Evolutionary conservation across 1,140 invertebrate species (phyloP).

Genomic region (Bombus pyrosoma): DNA sequence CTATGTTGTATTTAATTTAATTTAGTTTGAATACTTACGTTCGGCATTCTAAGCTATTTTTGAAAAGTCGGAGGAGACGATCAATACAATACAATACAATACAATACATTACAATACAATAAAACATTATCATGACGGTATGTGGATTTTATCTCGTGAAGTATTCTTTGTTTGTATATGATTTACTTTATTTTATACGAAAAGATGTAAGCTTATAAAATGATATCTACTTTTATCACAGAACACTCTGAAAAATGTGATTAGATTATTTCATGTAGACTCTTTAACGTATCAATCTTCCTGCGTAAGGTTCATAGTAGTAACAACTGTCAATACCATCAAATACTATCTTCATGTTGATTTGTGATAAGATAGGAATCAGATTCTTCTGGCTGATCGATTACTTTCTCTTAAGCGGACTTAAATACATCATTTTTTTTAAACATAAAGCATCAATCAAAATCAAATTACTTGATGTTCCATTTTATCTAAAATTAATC

Average conservation of each 20-base stretch:
- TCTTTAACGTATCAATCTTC: background rate
- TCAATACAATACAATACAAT: too few relatives aligned
- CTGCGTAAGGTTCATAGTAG: background rate
- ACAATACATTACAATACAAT: too few relatives aligned
- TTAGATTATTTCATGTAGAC: background rate
- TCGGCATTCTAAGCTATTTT: background rate
- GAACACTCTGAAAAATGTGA: background rate
- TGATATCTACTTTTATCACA: too few relatives aligned
- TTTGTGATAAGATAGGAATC: background rate
- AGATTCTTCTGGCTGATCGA: background rate
- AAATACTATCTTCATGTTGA: background rate
- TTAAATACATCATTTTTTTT: background rate
- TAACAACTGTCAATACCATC: background rate
- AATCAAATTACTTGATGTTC: too few relatives aligned
- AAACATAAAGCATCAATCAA: background rate
- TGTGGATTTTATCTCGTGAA: background rate
- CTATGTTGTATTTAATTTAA: background rate
- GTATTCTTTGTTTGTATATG: background rate
- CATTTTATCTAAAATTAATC: background rate
- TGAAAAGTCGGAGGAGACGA: background rate
- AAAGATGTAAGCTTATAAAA: too few relatives aligned
- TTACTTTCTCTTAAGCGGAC: background rate
- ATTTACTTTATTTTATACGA: background rate
- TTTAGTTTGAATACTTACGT: background rate
- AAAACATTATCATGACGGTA: background rate